These are phyloP conservation scores for Haplochromis burtoni DNA, from an alignment of 2,113 vertebrate genomes.

Conservation along the genomic window DNA sequence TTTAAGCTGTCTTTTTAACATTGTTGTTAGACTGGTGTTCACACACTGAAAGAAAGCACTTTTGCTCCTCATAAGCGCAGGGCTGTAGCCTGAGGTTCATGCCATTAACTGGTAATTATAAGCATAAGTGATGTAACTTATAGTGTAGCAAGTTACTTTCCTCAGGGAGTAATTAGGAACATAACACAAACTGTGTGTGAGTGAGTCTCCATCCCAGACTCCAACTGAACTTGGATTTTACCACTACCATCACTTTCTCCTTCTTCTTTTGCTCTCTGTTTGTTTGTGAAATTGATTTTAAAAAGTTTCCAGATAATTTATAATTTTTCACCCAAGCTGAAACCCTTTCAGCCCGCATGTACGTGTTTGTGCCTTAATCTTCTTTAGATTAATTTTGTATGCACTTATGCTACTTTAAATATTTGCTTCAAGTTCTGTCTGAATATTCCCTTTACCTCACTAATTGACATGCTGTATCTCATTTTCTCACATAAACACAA, in stretches of 20 bases:
- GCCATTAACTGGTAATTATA: neutral
- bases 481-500: neutral
- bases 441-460: neutral
- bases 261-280: neutral
- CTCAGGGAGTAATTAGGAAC: neutral
- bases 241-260: neutral
- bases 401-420: neutral
- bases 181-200: neutral
- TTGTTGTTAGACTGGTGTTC: neutral
- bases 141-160: neutral
- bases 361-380: neutral
- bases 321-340: neutral
- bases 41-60: neutral
- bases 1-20: neutral
- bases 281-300: neutral
- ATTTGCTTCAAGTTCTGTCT: neutral
- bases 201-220: neutral
- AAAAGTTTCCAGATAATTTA: accelerated
- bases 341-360: neutral
- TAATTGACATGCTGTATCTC: neutral
- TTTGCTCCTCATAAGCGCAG: neutral
- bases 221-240: neutral
- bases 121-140: neutral
- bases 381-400: neutral
- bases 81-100: neutral